A percentile compares a stretch with the other conserved stretches of the same genome.
phyloP scores from a whole-genome alignment of 1,140 invertebrate species.

The Cydia strobilella region DNA sequence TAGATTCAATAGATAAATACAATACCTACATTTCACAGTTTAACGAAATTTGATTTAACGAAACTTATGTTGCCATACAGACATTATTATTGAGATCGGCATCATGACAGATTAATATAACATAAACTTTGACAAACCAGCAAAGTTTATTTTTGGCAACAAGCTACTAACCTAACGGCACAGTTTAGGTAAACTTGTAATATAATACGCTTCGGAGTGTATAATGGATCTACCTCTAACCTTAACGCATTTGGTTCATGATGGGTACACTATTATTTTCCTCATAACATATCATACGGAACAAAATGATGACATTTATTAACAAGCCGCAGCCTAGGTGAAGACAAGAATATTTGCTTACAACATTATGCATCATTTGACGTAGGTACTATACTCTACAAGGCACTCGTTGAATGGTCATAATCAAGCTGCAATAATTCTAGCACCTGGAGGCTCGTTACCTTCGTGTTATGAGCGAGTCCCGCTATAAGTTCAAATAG shows the following conservation, averaged over 20 bases:
- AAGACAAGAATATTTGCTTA: conserved; percentile 24
- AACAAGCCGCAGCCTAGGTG: conserved; percentile 1
- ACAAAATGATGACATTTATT: conserved; percentile 12
- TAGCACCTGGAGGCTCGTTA: conserved; percentile 26
- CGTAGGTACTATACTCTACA: conserved; percentile 6
- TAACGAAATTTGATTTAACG: too few relatives aligned
- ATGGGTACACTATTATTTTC: neutral
- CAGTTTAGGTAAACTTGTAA: neutral
- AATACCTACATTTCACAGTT: too few relatives aligned
- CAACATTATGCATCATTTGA: conserved; percentile 21
- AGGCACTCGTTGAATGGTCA: conserved; percentile 10
- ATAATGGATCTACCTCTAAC: neutral
- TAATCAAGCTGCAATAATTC: conserved; percentile 26
- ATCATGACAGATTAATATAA: neutral
- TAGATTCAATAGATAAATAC: too few relatives aligned
- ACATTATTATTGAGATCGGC: too few relatives aligned
- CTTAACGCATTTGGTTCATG: neutral
- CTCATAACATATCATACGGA: neutral
- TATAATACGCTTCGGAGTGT: too few relatives aligned
- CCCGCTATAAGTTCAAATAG: conserved; percentile 21
- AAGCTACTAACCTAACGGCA: neutral
- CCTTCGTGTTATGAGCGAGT: conserved; percentile 2
- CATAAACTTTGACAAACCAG: neutral
- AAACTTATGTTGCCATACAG: too few relatives aligned
- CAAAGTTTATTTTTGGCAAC: neutral